These are phyloP conservation scores for Labeo rohita DNA, from an alignment of 2,113 vertebrate genomes.

Conservation along the genomic window DNA sequence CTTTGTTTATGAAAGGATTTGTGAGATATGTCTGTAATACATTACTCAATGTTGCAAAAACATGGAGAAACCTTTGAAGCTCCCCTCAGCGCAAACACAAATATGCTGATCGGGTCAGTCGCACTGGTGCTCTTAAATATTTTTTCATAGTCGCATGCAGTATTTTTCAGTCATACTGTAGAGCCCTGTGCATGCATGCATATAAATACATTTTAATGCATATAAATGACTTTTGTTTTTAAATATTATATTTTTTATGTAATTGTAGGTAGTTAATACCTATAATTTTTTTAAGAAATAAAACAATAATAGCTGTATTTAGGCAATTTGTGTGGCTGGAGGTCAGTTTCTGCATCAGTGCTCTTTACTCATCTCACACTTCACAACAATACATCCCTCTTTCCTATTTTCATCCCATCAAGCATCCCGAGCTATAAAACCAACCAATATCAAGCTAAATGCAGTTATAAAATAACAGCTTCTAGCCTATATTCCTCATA, in stretches of 20 bases:
- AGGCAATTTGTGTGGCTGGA: background rate
- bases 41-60: too few relatives aligned
- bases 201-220: too few relatives aligned
- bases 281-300: background rate
- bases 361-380: background rate
- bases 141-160: too few relatives aligned
- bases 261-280: background rate
- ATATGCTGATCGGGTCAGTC: too few relatives aligned
- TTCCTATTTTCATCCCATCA: constrained; percentile 25
- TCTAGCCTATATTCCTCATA: background rate
- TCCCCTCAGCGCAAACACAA: too few relatives aligned
- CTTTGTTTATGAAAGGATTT: too few relatives aligned
- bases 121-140: too few relatives aligned
- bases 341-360: background rate
- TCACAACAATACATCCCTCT: background rate
- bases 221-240: too few relatives aligned
- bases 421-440: constrained; percentile 7
- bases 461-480: constrained; percentile 19
- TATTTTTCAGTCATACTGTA: too few relatives aligned
- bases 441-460: constrained; percentile 24
- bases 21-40: too few relatives aligned
- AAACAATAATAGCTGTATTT: background rate
- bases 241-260: background rate
- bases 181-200: too few relatives aligned
- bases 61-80: too few relatives aligned